Evolutionary conservation across 2,888 invertebrate genomes (phyloP).

Genomic region (Lasioglossum calceatum): DNA sequence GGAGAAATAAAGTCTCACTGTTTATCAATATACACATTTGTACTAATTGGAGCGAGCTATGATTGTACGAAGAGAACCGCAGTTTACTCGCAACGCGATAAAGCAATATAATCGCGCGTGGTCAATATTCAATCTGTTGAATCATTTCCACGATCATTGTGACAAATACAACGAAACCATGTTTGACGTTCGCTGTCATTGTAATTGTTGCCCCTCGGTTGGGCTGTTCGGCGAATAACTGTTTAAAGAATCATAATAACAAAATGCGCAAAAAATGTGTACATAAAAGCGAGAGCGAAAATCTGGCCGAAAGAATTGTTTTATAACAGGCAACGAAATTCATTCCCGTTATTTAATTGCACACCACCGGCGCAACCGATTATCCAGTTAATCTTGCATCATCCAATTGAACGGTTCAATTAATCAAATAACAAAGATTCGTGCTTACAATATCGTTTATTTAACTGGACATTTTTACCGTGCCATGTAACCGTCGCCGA

Average conservation of each 20-base stretch:
- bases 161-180: neutral
- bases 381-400: slow-evolving; percentile 69
- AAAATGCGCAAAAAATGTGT: neutral
- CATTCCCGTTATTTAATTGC: slow-evolving; percentile 62
- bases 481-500: slow-evolving; percentile 55
- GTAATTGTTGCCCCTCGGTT: neutral
- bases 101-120: neutral
- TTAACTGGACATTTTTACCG: slow-evolving; percentile 64
- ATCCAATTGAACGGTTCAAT: slow-evolving; percentile 68
- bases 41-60: neutral
- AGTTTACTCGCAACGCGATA: neutral
- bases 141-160: neutral
- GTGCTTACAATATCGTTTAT: slow-evolving; percentile 69
- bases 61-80: neutral
- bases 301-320: slow-evolving; percentile 38
- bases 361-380: slow-evolving; percentile 65
- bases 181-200: neutral
- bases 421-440: slow-evolving; percentile 67
- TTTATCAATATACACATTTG: neutral
- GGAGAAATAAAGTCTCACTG: too few relatives aligned
- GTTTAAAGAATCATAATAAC: neutral
- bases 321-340: slow-evolving; percentile 27
- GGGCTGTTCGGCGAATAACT: neutral
- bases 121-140: neutral
- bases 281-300: neutral